Base-by-base conservation (phyloP, 2,113 vertebrate genomes). In the Phasianus colchicus region DNA sequence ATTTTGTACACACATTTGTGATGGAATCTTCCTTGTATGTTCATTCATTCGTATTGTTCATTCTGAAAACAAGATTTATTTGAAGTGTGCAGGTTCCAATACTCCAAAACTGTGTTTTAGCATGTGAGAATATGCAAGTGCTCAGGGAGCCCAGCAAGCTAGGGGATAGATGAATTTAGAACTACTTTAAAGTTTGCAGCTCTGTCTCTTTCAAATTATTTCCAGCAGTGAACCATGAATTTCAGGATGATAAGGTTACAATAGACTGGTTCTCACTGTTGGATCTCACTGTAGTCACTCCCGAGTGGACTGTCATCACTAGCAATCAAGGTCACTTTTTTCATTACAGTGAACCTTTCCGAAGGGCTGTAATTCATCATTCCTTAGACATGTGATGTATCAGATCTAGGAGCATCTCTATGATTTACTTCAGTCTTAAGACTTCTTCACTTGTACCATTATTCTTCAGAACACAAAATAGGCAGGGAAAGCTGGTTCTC, bases 161-260 rank as follows among this genome's bases (percentile, higher is more conserved):
- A 73, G 50, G 58, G n/a, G 25, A 85, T 27, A 43, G 19, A 32
- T 25, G n/a, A 21, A 32, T 86, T 84, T 74, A 54, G 72, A 85
- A 34, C 52, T 67, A 54, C 72, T 95, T 93, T 91, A 61, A 75
- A 57, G 13, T 95, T 75, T 74, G 25, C 58, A 83, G 43, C 15
- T 89, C 36, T 69, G 19, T 43, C 8, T 78, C 38, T 61, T 87
- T 81, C 79, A 63, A 78, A 79, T 90, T 55, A 70, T 96, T 79
- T 69, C 78, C 29, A 36, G 60, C 72, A 95, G 83, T 2, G 36
- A 87, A 40, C 55, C 61, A 11, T 83, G 64, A 66, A 48, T 70
- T 92, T 50, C 47, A 86, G 86, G 77, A 76, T 58, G 85, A 85
- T 74, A 91, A 93, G 86, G 19, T 96, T 87, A 75, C 76, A 79